These are phyloP conservation scores for Cynodonichthys magdalenae DNA, from an alignment of 2,797 vertebrate species.

Conservation along the genomic window DNA sequence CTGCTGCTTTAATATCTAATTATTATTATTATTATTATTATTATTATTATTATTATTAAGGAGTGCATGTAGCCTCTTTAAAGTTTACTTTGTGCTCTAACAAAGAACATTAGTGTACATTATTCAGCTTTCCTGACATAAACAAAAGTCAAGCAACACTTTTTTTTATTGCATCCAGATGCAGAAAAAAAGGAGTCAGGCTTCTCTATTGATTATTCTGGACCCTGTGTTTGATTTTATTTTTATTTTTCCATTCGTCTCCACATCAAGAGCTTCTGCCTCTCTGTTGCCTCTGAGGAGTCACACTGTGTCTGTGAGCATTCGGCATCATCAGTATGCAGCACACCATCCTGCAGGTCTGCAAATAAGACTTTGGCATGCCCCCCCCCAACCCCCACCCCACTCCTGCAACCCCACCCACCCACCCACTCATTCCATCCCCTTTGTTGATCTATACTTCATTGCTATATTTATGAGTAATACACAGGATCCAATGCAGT, in stretches of 20 bases:
- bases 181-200: constrained; percentile 17
- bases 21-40: no score
- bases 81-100: background rate
- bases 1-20: no score
- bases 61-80: background rate
- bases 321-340: constrained; percentile 66
- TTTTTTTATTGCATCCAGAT: constrained; percentile 40
- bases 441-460: constrained; percentile 69
- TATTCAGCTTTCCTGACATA: constrained; percentile 37
- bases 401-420: constrained; percentile 13
- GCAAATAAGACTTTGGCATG: constrained; percentile 62
- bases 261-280: constrained; percentile 25
- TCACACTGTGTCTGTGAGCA: constrained; percentile 51
- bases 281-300: constrained; percentile 54
- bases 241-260: constrained; percentile 54
- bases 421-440: constrained; percentile 29
- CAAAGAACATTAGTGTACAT: constrained; percentile 13
- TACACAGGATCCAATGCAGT: constrained; percentile 55
- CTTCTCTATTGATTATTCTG: constrained; percentile 45
- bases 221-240: constrained; percentile 15
- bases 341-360: constrained; percentile 63
- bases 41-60: background rate
- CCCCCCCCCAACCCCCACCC: constrained; percentile 25
- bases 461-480: constrained; percentile 74
- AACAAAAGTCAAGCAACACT: constrained; percentile 46